Conservation (phyloP, 2,797 vertebrate species). For the Balearica regulorum region DNA sequence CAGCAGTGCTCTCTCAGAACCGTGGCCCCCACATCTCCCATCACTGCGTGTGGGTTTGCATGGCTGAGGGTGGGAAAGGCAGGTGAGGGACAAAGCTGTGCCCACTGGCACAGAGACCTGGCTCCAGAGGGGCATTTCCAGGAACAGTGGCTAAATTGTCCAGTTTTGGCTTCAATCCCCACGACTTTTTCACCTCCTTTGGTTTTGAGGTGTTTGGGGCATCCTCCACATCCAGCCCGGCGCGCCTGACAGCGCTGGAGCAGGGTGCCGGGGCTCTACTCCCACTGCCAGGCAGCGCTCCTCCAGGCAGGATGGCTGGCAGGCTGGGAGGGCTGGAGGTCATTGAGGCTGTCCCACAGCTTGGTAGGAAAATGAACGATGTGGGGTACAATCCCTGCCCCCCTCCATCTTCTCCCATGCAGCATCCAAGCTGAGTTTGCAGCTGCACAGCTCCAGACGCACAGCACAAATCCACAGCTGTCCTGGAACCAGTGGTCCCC, state of each 20-base stretch:
- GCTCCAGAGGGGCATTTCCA: not conserved
- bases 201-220: not conserved
- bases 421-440: not conserved
- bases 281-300: not conserved
- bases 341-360: not conserved
- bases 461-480: not conserved
- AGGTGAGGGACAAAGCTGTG: not conserved
- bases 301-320: not conserved
- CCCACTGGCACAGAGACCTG: not conserved
- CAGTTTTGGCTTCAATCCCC: not conserved
- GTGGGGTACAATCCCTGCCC: not conserved
- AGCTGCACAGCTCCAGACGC: not conserved
- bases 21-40: not conserved
- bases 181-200: not conserved
- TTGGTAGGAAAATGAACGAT: not conserved
- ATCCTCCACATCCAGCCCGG: accelerated
- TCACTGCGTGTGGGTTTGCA: not conserved
- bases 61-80: not conserved
- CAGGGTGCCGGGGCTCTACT: not conserved
- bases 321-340: not conserved
- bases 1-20: not conserved
- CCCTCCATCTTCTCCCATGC: not conserved
- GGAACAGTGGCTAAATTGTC: not conserved
- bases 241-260: accelerated
- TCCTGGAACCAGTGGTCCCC: not conserved